phyloP scores from a whole-genome alignment of 2,113 vertebrate genomes.

The Takifugu flavidus region DNA sequence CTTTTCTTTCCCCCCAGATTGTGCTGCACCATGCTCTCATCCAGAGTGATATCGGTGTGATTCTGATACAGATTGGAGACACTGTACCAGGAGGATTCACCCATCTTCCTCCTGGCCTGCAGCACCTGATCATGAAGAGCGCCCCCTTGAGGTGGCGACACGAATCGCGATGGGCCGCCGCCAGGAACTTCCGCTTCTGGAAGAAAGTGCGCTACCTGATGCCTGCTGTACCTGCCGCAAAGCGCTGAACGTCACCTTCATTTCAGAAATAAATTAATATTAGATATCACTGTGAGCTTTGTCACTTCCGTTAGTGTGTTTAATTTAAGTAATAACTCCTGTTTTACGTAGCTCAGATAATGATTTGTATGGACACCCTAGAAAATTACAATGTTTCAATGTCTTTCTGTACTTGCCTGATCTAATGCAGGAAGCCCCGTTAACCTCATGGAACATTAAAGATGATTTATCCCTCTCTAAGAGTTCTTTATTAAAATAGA shows the following conservation, averaged over 20 bases:
- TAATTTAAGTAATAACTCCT: too few relatives aligned
- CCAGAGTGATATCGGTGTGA: slow-evolving; percentile 76
- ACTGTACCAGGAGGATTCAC: slow-evolving; percentile 57
- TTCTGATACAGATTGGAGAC: slow-evolving; percentile 82
- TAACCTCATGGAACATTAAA: too few relatives aligned
- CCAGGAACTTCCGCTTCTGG: slow-evolving; percentile 78
- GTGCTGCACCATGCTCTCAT: slow-evolving; percentile 76
- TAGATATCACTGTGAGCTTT: too few relatives aligned
- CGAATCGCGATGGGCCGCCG: background rate
- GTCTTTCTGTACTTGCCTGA: too few relatives aligned
- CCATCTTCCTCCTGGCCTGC: slow-evolving; percentile 74
- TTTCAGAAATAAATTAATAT: background rate
- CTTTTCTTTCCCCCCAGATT: slow-evolving; percentile 30
- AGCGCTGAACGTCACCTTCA: background rate
- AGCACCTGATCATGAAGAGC: slow-evolving; percentile 77
- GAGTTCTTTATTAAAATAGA: too few relatives aligned
- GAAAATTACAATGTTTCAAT: too few relatives aligned
- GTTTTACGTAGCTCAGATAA: too few relatives aligned
- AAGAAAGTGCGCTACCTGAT: slow-evolving; percentile 84
- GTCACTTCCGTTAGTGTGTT: too few relatives aligned
- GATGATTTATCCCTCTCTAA: too few relatives aligned
- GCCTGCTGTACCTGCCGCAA: slow-evolving; percentile 60
- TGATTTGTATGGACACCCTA: too few relatives aligned
- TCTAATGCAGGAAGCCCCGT: too few relatives aligned
- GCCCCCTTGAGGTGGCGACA: slow-evolving; percentile 77